phyloP scores from a whole-genome alignment of 2,113 vertebrate species.

The Pitta sordida region DNA sequence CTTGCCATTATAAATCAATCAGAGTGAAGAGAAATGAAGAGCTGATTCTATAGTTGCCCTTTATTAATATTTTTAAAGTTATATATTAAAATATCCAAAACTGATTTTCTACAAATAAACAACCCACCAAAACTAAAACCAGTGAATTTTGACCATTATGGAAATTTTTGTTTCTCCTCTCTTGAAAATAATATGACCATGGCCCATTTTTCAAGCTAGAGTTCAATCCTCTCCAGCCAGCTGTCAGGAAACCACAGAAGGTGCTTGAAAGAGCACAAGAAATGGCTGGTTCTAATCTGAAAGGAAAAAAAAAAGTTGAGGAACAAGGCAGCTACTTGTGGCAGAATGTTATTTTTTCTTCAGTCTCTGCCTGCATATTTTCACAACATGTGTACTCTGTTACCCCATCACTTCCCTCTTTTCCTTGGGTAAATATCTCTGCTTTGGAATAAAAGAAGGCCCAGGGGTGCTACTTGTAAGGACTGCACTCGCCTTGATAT shows the following conservation, averaged over 20 bases:
- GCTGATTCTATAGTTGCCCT: slow-evolving; percentile 18
- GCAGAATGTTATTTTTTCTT: slow-evolving; percentile 80
- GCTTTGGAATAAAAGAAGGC: slow-evolving; percentile 68
- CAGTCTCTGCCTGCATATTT: slow-evolving; percentile 75
- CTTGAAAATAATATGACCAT: slow-evolving; percentile 68
- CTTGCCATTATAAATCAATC: slow-evolving; percentile 27
- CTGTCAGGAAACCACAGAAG: slow-evolving; percentile 81
- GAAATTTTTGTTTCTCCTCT: slow-evolving; percentile 54
- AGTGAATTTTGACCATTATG: slow-evolving; percentile 58
- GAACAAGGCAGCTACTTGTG: slow-evolving; percentile 83
- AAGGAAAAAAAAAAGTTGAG: slow-evolving; percentile 59
- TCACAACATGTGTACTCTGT: slow-evolving; percentile 77
- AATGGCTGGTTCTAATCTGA: slow-evolving; percentile 79
- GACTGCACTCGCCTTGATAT: slow-evolving; percentile 48
- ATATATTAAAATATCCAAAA: slow-evolving; percentile 12
- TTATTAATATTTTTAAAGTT: slow-evolving; percentile 38
- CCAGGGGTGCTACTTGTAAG: slow-evolving; percentile 58
- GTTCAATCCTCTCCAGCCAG: slow-evolving; percentile 72
- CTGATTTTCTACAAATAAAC: not conserved
- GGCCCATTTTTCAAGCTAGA: slow-evolving; percentile 74
- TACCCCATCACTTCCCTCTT: slow-evolving; percentile 77
- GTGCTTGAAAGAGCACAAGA: slow-evolving; percentile 74
- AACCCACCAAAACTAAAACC: not conserved
- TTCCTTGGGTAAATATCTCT: slow-evolving; percentile 77
- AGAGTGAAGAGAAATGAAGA: not conserved